Evolutionary conservation across 1,140 invertebrate species (phyloP).

Genomic region (Tetragonula clypearis): DNA sequence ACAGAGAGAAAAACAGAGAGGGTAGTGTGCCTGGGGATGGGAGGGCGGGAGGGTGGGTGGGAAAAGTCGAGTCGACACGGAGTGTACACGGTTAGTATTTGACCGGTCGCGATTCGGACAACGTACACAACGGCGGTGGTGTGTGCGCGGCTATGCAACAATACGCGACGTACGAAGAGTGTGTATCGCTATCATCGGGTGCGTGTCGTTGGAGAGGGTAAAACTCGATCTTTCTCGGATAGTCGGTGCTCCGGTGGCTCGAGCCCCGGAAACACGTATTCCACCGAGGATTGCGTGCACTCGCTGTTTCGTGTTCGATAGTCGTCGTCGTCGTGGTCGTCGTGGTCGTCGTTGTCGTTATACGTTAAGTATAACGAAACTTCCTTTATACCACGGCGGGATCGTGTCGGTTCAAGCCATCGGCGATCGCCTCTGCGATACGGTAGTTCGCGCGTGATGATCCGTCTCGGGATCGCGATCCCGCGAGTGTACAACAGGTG

Average conservation of each 20-base stretch:
- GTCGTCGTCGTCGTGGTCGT: constrained; percentile 11
- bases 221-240: constrained; percentile 9
- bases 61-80: background rate
- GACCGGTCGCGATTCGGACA: constrained; percentile 43
- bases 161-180: background rate
- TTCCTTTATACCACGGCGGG: constrained; percentile 37
- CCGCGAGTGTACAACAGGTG: constrained; percentile 17
- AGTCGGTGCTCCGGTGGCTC: background rate
- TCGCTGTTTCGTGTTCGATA: constrained; percentile 37
- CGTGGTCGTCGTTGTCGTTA: constrained; percentile 14
- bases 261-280: background rate
- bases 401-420: constrained; percentile 25
- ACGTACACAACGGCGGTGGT: background rate
- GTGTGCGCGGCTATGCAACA: background rate
- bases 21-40: background rate
- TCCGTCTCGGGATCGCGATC: background rate
- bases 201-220: background rate
- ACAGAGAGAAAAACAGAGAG: background rate
- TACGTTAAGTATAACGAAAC: constrained; percentile 58
- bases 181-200: background rate
- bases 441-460: background rate
- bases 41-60: background rate
- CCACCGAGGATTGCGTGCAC: constrained; percentile 48
- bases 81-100: constrained; percentile 38
- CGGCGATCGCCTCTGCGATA: background rate